phyloP scores from a whole-genome alignment of 2,113 vertebrate species.

The Tachuris rubrigastra region DNA sequence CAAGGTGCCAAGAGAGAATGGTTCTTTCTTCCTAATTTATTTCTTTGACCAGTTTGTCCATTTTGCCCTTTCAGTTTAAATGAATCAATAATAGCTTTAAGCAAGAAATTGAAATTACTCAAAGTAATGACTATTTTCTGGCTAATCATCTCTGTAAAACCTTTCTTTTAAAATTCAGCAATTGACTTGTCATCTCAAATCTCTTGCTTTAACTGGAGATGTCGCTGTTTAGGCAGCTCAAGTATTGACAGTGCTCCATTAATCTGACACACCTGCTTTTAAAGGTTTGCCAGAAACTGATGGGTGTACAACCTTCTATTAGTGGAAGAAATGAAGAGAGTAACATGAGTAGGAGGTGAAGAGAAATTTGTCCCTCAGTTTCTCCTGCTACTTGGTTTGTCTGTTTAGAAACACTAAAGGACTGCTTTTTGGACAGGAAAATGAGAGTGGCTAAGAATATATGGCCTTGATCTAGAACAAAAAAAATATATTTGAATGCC shows the following conservation, averaged over 20 bases:
- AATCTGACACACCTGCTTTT: not conserved
- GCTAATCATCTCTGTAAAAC: not conserved
- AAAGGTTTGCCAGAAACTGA: not conserved
- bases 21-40: not conserved
- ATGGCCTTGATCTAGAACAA: not conserved
- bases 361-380: not conserved
- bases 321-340: not conserved
- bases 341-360: not conserved
- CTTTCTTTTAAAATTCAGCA: not conserved
- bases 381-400: not conserved
- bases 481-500: not conserved
- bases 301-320: not conserved
- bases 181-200: not conserved
- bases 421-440: not conserved
- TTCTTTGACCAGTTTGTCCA: not conserved
- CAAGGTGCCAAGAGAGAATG: not conserved
- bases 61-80: not conserved
- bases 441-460: not conserved
- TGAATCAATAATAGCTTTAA: not conserved
- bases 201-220: not conserved
- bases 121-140: not conserved
- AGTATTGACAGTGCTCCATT: not conserved
- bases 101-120: not conserved
- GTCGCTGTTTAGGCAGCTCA: not conserved
- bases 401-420: not conserved